Evolutionary conservation across 2,113 vertebrate species (phyloP).

Genomic region (Lontra canadensis): DNA sequence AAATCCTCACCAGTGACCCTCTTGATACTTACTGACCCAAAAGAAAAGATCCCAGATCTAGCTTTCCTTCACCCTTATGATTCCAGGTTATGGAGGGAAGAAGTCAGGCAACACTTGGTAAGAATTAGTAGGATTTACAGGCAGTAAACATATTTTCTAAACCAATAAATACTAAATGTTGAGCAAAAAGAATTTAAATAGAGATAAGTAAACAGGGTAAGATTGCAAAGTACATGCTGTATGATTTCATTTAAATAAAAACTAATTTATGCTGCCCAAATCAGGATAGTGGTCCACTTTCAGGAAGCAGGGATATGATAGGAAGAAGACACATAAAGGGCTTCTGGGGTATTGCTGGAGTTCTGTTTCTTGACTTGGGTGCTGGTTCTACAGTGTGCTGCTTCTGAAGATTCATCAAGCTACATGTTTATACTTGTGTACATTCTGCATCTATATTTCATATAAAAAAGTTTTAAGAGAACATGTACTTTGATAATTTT

Average conservation of each 20-base stretch:
- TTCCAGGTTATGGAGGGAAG: neutral
- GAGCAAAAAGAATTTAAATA: neutral
- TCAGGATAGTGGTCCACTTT: neutral
- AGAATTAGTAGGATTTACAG: neutral
- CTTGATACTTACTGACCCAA: neutral
- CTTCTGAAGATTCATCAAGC: neutral
- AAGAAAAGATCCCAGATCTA: neutral
- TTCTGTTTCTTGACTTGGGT: neutral
- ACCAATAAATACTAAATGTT: neutral
- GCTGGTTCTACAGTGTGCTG: neutral
- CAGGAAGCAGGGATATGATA: neutral
- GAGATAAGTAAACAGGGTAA: neutral
- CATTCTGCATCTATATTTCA: neutral
- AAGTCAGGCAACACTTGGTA: neutral
- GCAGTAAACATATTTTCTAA: neutral
- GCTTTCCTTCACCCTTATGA: neutral
- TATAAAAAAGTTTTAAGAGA: neutral
- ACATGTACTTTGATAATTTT: neutral
- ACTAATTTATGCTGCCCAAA: neutral
- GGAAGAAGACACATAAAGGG: neutral
- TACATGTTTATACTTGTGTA: neutral
- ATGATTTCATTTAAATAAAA: neutral
- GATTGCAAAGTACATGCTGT: neutral
- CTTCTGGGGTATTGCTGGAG: neutral
- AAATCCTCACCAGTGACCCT: neutral